These are phyloP conservation scores for Caenorhabditis panamensis DNA, from an alignment of 2,888 invertebrate species.

Conservation along the genomic window DNA sequence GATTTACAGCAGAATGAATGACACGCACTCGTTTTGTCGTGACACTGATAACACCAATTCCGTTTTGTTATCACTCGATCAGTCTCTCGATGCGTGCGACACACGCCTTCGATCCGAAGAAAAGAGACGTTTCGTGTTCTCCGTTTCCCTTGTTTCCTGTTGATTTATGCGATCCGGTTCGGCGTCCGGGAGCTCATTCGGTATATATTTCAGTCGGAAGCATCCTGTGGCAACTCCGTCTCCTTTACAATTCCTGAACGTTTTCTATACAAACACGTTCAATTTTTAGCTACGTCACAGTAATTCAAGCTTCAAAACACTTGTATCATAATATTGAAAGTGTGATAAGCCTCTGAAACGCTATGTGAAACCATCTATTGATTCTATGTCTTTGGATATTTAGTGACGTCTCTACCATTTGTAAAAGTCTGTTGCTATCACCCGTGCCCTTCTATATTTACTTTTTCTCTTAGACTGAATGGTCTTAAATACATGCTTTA, in stretches of 20 bases:
- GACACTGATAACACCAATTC: slow-evolving; percentile 42
- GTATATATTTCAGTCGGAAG: background rate
- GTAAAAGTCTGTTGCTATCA: slow-evolving; percentile 1
- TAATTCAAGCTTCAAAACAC: too few species aligned
- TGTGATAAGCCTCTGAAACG: too few species aligned
- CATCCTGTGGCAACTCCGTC: too few species aligned
- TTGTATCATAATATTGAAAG: too few species aligned
- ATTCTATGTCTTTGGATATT: too few species aligned
- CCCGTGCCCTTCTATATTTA: slow-evolving; percentile 24
- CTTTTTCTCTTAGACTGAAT: slow-evolving; percentile 19
- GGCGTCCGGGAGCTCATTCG: slow-evolving; percentile 3
- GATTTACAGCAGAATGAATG: slow-evolving; percentile 51
- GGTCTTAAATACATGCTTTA: slow-evolving; percentile 27
- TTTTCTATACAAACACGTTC: too few species aligned
- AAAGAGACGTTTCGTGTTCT: background rate
- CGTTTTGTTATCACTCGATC: slow-evolving; percentile 42
- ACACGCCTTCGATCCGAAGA: slow-evolving; percentile 19
- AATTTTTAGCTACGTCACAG: too few species aligned
- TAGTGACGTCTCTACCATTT: background rate
- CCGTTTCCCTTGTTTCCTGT: slow-evolving; percentile 17
- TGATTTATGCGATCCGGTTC: slow-evolving; percentile 8
- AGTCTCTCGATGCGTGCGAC: slow-evolving; percentile 20
- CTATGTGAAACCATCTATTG: too few species aligned
- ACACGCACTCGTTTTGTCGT: slow-evolving; percentile 24
- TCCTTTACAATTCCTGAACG: too few species aligned